Conservation (phyloP, 1,140 invertebrate genomes). For the Trichogramma pretiosum region DNA sequence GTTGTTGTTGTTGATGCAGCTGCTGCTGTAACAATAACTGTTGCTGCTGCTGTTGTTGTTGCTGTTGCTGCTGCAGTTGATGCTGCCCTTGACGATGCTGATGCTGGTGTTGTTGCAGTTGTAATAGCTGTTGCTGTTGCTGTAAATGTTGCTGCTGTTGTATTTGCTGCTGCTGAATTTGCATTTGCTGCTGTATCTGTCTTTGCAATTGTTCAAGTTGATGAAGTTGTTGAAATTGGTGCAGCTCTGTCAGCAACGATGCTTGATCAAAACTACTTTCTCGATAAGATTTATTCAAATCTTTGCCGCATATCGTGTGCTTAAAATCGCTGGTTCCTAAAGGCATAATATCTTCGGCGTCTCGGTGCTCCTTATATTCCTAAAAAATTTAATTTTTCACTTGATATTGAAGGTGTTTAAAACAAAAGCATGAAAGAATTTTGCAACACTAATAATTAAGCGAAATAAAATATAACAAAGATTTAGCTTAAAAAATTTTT, state of each 20-base stretch:
- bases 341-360: constrained; percentile 77
- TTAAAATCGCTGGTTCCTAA: constrained; percentile 67
- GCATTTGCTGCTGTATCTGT: neutral
- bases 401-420: neutral
- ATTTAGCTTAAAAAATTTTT: too few species aligned
- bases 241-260: constrained; percentile 40
- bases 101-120: neutral
- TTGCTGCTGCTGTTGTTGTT: neutral
- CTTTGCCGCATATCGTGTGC: constrained; percentile 70
- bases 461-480: too few species aligned
- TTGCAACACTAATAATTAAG: too few species aligned
- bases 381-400: constrained; percentile 33
- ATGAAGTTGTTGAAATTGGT: constrained; percentile 12
- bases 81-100: constrained; percentile 1
- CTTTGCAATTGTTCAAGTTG: neutral
- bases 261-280: constrained; percentile 39
- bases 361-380: constrained; percentile 81
- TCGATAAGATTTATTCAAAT: constrained; percentile 59
- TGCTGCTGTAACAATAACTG: neutral
- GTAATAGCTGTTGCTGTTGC: neutral
- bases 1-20: neutral
- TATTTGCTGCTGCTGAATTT: neutral
- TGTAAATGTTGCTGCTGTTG: neutral
- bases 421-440: too few species aligned
- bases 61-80: constrained; percentile 1